Evolutionary conservation across 2,797 vertebrate species (phyloP).

Genomic region (Neoniphon sammara): DNA sequence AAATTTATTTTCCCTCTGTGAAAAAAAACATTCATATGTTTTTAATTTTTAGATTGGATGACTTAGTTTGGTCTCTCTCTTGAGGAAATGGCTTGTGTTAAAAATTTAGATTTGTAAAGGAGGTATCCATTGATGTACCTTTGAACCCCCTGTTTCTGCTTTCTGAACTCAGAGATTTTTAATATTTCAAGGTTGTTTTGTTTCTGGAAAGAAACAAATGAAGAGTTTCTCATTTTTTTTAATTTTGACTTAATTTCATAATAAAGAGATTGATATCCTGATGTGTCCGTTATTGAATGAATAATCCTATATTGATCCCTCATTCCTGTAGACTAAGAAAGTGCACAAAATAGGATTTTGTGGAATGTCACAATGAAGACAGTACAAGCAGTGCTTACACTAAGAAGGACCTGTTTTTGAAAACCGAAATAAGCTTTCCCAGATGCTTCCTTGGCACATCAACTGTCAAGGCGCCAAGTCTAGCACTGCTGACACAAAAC

Average conservation of each 20-base stretch:
- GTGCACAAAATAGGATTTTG: no score
- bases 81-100: constrained; percentile 61
- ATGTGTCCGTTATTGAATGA: constrained; percentile 4
- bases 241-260: constrained; percentile 85
- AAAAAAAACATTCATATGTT: constrained; percentile 45
- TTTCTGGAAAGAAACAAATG: constrained; percentile 71
- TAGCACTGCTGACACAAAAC: no score
- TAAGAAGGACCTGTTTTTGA: no score
- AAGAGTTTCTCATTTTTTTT: constrained; percentile 74
- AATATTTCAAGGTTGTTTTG: constrained; percentile 69
- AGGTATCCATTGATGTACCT: constrained; percentile 50
- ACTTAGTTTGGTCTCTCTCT: constrained; percentile 71
- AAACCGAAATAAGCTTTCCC: no score
- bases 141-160: constrained; percentile 56
- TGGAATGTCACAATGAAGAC: no score
- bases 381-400: no score
- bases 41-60: constrained; percentile 64
- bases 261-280: constrained; percentile 84
- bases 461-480: no score
- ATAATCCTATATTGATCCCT: background rate
- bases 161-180: constrained; percentile 72
- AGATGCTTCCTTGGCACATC: no score
- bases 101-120: constrained; percentile 64
- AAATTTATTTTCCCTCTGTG: constrained; percentile 56
- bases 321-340: no score